Percentiles rank a stretch among this genome's conserved stretches.
phyloP scores from a whole-genome alignment of 2,797 vertebrate genomes.

The Tympanoctomys barrerae region DNA sequence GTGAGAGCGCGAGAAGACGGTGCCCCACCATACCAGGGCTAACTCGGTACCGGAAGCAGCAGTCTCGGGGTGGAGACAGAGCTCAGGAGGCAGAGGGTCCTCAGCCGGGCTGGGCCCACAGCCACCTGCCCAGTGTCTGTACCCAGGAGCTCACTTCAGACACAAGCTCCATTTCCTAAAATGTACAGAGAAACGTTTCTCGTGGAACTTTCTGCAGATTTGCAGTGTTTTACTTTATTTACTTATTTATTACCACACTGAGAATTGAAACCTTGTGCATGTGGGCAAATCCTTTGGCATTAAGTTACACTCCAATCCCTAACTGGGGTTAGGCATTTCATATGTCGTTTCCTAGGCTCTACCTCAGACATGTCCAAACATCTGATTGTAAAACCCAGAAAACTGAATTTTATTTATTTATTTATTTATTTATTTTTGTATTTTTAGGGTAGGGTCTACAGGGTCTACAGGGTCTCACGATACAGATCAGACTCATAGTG shows the following conservation, averaged over 20 bases:
- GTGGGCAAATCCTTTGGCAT: not conserved
- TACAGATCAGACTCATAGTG: too few species aligned
- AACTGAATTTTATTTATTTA: not conserved
- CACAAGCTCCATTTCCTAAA: not conserved
- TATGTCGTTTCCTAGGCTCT: not conserved
- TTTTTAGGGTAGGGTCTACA: too few species aligned
- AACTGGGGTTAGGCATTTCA: not conserved
- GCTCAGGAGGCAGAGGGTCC: not conserved
- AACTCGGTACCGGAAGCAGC: too few species aligned
- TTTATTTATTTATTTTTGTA: too few species aligned
- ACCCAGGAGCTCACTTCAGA: not conserved
- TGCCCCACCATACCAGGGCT: too few species aligned
- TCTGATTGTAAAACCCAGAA: not conserved
- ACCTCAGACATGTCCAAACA: not conserved
- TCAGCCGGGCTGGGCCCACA: not conserved
- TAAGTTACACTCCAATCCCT: not conserved
- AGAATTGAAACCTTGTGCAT: not conserved
- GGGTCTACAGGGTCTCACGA: too few species aligned
- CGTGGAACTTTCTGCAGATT: not conserved
- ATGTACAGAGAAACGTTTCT: not conserved
- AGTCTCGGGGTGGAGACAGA: not conserved
- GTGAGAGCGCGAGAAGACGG: not conserved
- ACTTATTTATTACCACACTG: not conserved
- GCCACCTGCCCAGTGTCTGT: not conserved
- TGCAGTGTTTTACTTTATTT: not conserved